Conservation (phyloP, 2,888 invertebrate genomes). For the Apodemia hepburni region DNA sequence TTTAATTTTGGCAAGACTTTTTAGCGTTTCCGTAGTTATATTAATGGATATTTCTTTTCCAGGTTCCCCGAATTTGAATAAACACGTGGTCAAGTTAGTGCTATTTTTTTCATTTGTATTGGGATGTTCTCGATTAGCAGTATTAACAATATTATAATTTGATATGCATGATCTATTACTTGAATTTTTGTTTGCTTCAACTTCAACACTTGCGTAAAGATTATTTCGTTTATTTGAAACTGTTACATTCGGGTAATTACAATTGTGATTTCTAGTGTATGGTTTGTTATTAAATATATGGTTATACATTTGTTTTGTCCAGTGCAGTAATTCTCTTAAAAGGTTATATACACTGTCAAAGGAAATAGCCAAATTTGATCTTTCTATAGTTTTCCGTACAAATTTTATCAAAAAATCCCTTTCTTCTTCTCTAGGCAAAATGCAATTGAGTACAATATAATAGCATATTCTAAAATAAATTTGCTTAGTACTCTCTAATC, state of each 20-base stretch:
- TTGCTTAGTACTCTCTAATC: background rate
- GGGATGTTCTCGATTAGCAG: background rate
- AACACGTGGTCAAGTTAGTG: too few species aligned
- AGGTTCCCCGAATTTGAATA: too few species aligned
- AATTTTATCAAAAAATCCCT: background rate
- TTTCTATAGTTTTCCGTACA: background rate
- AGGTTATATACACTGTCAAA: background rate
- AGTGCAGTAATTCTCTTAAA: background rate
- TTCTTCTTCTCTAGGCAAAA: slow-evolving; percentile 3
- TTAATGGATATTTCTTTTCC: too few species aligned
- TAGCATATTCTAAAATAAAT: background rate
- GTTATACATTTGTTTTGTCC: background rate
- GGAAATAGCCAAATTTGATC: background rate
- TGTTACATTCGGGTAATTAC: background rate
- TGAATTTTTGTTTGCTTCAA: background rate
- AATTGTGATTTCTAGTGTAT: background rate
- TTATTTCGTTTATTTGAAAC: background rate
- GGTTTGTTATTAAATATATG: background rate
- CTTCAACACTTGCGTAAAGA: background rate
- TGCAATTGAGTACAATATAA: background rate
- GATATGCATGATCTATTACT: background rate
- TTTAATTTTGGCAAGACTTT: too few species aligned
- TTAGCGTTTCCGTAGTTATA: too few species aligned
- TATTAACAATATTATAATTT: background rate
- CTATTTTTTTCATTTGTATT: too few species aligned